Evolutionary conservation across 2,888 invertebrate species (phyloP).

Genomic region (Rhamphomyia laevipes): DNA sequence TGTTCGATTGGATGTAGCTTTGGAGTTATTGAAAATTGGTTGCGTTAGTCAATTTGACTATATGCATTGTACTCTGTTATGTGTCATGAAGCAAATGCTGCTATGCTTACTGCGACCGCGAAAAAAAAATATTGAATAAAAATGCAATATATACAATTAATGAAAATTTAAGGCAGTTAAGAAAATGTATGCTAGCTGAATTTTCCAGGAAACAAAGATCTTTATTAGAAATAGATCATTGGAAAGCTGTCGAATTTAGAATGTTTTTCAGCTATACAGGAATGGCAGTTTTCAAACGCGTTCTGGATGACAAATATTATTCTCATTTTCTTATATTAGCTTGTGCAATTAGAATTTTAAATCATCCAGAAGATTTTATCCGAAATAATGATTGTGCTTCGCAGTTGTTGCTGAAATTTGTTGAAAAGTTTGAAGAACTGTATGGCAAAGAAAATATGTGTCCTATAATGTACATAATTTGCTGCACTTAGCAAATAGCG

Average conservation of each 20-base stretch:
- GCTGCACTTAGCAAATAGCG: slow-evolving; percentile 6
- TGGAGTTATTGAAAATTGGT: slow-evolving; percentile 8
- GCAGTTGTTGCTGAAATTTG: slow-evolving; percentile 8
- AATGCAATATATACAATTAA: background rate
- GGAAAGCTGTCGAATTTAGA: slow-evolving; percentile 1
- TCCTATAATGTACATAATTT: slow-evolving; percentile 13
- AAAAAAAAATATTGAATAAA: background rate
- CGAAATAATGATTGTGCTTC: slow-evolving; percentile 1
- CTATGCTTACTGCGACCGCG: slow-evolving; percentile 10
- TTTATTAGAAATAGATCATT: background rate
- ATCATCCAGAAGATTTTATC: background rate
- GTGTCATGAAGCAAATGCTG: slow-evolving; percentile 13
- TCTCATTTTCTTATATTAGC: background rate
- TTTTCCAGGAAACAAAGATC: background rate
- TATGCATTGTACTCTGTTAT: slow-evolving; percentile 8
- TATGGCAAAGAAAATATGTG: slow-evolving; percentile 11
- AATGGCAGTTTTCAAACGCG: background rate
- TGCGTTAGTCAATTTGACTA: slow-evolving; percentile 2
- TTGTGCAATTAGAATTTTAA: background rate
- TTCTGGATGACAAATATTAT: background rate
- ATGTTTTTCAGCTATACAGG: background rate
- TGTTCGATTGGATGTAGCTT: slow-evolving; percentile 1
- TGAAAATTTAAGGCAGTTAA: background rate
- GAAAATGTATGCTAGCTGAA: background rate
- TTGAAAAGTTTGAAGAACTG: slow-evolving; percentile 7